Evolutionary conservation across 2,888 invertebrate genomes (phyloP), one percentile per base, ranked within the genome.

Genomic region (Apamea anceps): DNA sequence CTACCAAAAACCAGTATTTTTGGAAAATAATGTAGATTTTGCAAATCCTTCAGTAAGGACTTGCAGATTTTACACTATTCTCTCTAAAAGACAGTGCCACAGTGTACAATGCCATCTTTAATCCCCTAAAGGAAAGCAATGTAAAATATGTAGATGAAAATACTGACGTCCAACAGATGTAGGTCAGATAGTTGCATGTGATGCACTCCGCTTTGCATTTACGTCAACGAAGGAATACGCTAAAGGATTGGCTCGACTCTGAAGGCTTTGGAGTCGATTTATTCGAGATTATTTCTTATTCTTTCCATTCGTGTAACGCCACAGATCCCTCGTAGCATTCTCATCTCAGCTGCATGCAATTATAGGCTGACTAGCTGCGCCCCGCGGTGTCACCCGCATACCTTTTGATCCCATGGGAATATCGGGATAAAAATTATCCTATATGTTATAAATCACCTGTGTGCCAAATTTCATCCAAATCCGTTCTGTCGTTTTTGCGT

Each of bases 101-200:
- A 68, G 8, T 25, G 25, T 48, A 45, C 2, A 32, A 21, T n/a
- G 4, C 15, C 18, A 51, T 32, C 15, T n/a, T 51, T 6, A 60
- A 60, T 25, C 18, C 65, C 54, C 45, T 48, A 76, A 74, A 54
- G 79, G 63, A 79, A 65, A 76, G 79, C 63, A n/a, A 37, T 60
- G 2, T 72, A 28, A 75, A 25, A 15, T 82, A 85, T 66, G 79
- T 28, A 76, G 45, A 85, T 85, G 1, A 15, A 32, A 42, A 72
- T 62, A 67, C 67, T 1, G 71, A 82, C 85, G 85, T 77, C n/a
- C 62, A 21, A 4, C 12, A 60, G 42, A 86, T 60, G 32, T 86
- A 37, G 85, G 85, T 85, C 86, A 77, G 32, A 57, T 80, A 65
- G 63, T 67, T 75, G 77, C 80, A 84, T 73, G 32, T 51, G 12